These are phyloP conservation scores for Tubiluchus corallicola DNA, from an alignment of 2,888 invertebrate genomes.

Conservation along the genomic window DNA sequence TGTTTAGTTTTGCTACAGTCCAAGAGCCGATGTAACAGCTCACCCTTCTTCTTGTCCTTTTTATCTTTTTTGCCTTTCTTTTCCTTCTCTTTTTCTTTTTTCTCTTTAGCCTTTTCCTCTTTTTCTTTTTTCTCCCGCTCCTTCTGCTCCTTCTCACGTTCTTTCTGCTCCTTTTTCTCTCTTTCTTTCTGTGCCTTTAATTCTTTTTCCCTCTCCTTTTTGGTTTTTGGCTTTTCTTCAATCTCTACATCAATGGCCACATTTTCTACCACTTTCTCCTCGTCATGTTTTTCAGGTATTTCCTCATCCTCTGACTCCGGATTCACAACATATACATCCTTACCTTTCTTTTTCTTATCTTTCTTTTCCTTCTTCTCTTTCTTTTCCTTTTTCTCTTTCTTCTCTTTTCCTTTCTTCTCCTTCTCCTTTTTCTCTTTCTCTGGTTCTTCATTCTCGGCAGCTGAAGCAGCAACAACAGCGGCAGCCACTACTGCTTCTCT, in stretches of 20 bases:
- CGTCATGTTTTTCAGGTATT: constrained; percentile 9
- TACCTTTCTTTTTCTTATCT: constrained; percentile 31
- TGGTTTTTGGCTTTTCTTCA: background rate
- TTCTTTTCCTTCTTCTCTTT: constrained; percentile 7
- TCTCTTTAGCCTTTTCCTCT: constrained; percentile 17
- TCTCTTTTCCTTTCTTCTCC: constrained; percentile 10
- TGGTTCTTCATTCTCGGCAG: background rate
- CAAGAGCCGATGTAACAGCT: too few species aligned
- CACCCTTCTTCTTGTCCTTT: constrained; percentile 30
- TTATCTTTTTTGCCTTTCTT: constrained; percentile 15
- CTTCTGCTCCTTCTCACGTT: constrained; percentile 18
- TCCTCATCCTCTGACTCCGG: background rate
- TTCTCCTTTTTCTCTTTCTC: constrained; percentile 9
- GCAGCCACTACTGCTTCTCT: constrained; percentile 6
- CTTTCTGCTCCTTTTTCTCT: constrained; percentile 23
- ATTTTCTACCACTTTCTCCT: constrained; percentile 6
- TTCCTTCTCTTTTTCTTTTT: constrained; percentile 16
- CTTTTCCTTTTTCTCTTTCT: constrained; percentile 30
- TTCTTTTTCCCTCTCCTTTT: constrained; percentile 11
- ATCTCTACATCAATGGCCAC: constrained; percentile 6
- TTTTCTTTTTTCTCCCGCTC: constrained; percentile 17
- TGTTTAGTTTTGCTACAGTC: too few species aligned
- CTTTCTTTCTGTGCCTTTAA: constrained; percentile 16
- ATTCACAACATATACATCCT: constrained; percentile 28
- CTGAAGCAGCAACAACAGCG: background rate